Evolutionary conservation across 2,888 invertebrate genomes (phyloP), one percentile per base, ranked within the genome.

Genomic region (Epinotia nisella): DNA sequence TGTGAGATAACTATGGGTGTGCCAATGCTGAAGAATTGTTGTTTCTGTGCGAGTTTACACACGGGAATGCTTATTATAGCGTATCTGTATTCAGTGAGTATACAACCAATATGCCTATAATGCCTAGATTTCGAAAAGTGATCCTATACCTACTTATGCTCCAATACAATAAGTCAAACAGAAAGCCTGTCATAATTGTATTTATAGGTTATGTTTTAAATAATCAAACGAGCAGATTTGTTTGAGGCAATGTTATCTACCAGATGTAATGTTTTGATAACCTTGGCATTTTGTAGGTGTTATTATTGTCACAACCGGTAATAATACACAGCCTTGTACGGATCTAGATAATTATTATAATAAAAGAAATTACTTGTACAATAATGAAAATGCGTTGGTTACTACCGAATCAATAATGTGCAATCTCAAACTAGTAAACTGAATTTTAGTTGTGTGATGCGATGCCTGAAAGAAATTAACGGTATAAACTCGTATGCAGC

Each of bases 1-100:
- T 1, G 61, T 61, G 61, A 3, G 45, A 41, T 19, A 19, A 78
- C 76, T 74, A 93, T 93, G 93, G 84, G 93, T 72, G 91, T 93
- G 75, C 93, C 93, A 1, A 91, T 92, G 82, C 85, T 93, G 75
- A 87, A 87, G 15, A 87, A 78, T 3, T 93, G 92, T 74, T 93
- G 93, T 74, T 91, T 78, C 75, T 90, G 90, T 61, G 87, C 82
- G 10, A 87, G 80, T 68, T 76, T 93, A 64, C 90, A 90, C 19
- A 91, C 87, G 0, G 93, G 91, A 13, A 92, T 92, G 0, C 79
- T 93, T 72, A 81, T 92, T 59, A 93, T 92, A 75, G 93, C 89
- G 60, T 92, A 90, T 79, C 61, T 90, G 19, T 93, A 90, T 75
- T 84, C 89, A 77, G 93, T 92, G 79, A 84, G 89, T 85, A 35